Evolutionary conservation across 2,888 invertebrate species (phyloP), one percentile per base, ranked within the genome.

Genomic region (Trissolcus brochymenae): DNA sequence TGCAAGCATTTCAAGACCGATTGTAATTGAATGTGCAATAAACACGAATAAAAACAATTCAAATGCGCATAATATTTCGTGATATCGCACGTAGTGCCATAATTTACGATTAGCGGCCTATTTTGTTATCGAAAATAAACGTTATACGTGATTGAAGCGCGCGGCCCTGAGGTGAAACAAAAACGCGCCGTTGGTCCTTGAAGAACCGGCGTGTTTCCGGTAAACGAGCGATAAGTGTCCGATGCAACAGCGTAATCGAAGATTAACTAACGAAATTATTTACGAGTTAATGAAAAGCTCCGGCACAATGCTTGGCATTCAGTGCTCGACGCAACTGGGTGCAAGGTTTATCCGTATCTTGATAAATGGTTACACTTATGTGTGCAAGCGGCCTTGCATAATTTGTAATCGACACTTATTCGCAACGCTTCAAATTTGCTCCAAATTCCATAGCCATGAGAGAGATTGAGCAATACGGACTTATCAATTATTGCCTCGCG

Each of bases 371-470:
- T 14, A 66, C 65, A 61, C 72, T 68, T 74, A 61, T 71, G 50
- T 46, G 51, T 35, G 51, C 43, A 67, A 62, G 21, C 70, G 64
- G 59, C 76, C 76, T 78, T 78, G 78, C 71, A 71, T 73, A 76
- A 70, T 68, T 29, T 64, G 77, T 75, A 78, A 79, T 73, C 72
- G 72, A 66, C 78, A 57, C 71, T 68, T 71, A 57, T 76, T 73
- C 72, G 71, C 70, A 53, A 70, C 40, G 65, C 60, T 70, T 75
- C 65, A 72, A 79, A 80, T 76, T 81, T 79, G 81, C 80, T 81
- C 81, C 78, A 80, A 82, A 83, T 83, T 82, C 83, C 80, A 79
- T 60, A 61, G 73, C 78, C 79, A 81, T 82, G 83, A 83, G 78
- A 64, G 41, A 51, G 70, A 72, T 65, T 64, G 75, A 66, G 68